Percentiles rank a stretch among this genome's conserved stretches.
phyloP scores from a whole-genome alignment of 2,113 vertebrate genomes.

The Coryphaenoides rupestris region DNA sequence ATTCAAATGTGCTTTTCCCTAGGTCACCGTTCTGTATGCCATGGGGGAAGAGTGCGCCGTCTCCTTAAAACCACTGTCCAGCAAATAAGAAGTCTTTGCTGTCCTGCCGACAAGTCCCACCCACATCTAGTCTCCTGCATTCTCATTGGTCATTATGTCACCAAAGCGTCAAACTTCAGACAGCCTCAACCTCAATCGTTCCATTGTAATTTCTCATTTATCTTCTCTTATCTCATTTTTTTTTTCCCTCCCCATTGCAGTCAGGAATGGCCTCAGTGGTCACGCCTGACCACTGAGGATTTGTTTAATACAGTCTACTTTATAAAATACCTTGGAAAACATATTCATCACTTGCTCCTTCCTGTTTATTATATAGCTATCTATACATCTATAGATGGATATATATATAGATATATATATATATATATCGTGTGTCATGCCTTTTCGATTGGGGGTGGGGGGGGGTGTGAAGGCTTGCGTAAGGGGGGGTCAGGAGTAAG shows the following conservation, averaged over 20 bases:
- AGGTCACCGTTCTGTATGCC: constrained; percentile 96
- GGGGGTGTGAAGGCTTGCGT: constrained; percentile 5
- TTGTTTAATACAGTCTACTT: constrained; percentile 69
- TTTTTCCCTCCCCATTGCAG: constrained; percentile 60
- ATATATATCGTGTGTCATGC: constrained; percentile 50
- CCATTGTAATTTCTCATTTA: constrained; percentile 57
- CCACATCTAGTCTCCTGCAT: constrained; percentile 84
- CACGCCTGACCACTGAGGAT: constrained; percentile 81
- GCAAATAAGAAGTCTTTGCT: constrained; percentile 82
- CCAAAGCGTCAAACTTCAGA: constrained; percentile 97
- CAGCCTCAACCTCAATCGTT: constrained; percentile 77
- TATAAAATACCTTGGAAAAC: constrained; percentile 59
- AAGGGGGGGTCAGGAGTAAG: constrained; percentile 37
- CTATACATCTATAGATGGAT: constrained; percentile 53
- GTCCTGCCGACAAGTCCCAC: constrained; percentile 81
- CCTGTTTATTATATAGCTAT: constrained; percentile 69
- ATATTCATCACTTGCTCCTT: constrained; percentile 63
- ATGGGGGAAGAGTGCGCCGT: constrained; percentile 98
- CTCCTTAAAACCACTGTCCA: constrained; percentile 91
- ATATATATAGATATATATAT: constrained; percentile 27
- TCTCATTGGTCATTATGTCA: constrained; percentile 83
- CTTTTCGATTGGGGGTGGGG: constrained; percentile 47
- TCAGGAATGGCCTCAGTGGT: constrained; percentile 75
- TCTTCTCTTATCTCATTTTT: constrained; percentile 51
- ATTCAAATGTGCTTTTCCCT: constrained; percentile 20